phyloP scores from a whole-genome alignment of 2,113 vertebrate species.

The Cathartes aura region DNA sequence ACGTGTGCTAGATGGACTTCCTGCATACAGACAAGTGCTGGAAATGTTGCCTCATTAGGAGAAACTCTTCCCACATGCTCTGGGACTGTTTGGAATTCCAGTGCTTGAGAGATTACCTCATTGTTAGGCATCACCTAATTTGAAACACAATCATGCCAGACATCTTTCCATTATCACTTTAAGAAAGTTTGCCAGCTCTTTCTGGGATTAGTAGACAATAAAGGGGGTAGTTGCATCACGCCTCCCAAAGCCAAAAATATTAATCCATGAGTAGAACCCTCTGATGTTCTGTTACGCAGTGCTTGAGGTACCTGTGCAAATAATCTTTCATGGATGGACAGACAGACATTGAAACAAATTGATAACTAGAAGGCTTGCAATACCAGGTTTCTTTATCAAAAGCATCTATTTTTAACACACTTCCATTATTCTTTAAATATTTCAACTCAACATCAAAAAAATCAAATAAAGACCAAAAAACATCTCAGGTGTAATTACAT shows the following conservation, averaged over 20 bases:
- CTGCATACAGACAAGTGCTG: not conserved
- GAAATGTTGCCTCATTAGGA: constrained; percentile 17
- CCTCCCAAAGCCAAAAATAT: not conserved
- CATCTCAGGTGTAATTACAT: not conserved
- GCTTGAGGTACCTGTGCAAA: not conserved
- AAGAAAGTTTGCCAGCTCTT: not conserved
- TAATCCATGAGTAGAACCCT: not conserved
- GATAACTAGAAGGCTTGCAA: not conserved
- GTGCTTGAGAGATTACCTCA: not conserved
- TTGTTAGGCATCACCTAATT: constrained; percentile 19
- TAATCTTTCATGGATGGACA: not conserved
- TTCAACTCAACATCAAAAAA: not conserved
- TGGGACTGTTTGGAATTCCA: constrained; percentile 33
- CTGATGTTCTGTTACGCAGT: not conserved
- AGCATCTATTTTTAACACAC: not conserved
- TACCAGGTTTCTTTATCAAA: not conserved
- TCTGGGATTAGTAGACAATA: not conserved
- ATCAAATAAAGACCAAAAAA: not conserved
- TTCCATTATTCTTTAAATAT: not conserved
- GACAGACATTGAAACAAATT: not conserved
- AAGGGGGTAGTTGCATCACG: not conserved
- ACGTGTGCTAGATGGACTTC: not conserved
- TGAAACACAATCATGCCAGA: not conserved
- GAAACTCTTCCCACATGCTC: not conserved
- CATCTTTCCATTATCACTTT: not conserved